A percentile compares a stretch with the other conserved stretches of the same genome.
Evolutionary conservation across 2,113 vertebrate species (phyloP).

Genomic region (Vicugna pacos): DNA sequence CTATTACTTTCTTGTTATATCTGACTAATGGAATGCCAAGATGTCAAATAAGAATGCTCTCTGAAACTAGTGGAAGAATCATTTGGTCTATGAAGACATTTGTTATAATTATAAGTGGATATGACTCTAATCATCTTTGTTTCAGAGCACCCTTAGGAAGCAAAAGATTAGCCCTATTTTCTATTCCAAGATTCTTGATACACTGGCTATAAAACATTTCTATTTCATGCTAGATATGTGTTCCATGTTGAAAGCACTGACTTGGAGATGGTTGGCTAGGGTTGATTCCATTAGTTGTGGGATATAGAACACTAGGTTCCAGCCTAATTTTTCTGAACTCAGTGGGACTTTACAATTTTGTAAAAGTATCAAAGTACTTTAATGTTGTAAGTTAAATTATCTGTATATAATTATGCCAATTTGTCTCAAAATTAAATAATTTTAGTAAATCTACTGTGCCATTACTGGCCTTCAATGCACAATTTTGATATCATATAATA

Average conservation of each 20-base stretch:
- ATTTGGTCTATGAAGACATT: background rate
- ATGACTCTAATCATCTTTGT: background rate
- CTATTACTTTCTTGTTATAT: background rate
- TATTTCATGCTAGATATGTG: background rate
- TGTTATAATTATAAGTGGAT: background rate
- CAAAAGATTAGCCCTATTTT: background rate
- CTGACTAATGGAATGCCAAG: background rate
- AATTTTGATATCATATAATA: background rate
- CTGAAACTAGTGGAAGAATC: background rate
- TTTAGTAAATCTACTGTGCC: background rate
- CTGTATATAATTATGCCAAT: background rate
- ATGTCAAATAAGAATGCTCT: background rate
- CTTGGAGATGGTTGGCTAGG: background rate
- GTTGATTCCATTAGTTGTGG: background rate
- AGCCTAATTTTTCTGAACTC: background rate
- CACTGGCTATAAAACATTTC: background rate
- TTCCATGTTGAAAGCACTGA: background rate
- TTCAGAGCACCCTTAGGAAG: background rate
- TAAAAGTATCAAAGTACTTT: background rate
- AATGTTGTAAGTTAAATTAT: conserved; percentile 44
- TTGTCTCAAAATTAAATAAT: conserved; percentile 49
- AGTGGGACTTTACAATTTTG: background rate
- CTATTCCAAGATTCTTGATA: background rate
- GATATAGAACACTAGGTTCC: background rate
- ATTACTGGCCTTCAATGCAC: background rate